Percentiles rank a stretch among this genome's conserved stretches.
phyloP scores from a whole-genome alignment of 2,113 vertebrate genomes.

The Theropithecus gelada region DNA sequence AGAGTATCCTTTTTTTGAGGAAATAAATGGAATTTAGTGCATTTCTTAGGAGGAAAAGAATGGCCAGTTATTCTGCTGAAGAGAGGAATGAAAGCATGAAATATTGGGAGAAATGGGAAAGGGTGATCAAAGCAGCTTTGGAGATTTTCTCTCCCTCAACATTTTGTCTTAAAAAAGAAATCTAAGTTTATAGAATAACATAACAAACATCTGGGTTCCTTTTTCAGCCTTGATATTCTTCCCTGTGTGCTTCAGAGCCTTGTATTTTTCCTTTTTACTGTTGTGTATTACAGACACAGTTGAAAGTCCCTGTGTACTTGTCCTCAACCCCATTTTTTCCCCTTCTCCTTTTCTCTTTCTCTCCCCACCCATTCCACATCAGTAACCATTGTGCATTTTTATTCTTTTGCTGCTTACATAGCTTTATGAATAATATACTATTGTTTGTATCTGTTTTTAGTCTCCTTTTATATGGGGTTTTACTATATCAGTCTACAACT shows the following conservation, averaged over 20 bases:
- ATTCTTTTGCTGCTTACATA: not conserved
- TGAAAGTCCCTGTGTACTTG: not conserved
- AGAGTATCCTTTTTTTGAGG: not conserved
- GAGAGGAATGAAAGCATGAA: not conserved
- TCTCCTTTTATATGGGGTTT: not conserved
- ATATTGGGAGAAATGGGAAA: not conserved
- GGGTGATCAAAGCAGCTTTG: not conserved
- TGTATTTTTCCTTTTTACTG: not conserved
- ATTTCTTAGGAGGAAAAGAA: conserved; percentile 34
- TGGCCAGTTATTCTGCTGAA: not conserved
- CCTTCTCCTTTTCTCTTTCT: not conserved
- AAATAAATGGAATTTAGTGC: not conserved
- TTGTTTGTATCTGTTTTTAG: conserved; percentile 14
- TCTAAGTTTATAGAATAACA: not conserved
- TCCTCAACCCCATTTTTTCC: not conserved
- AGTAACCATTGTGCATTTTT: not conserved
- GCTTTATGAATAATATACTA: not conserved
- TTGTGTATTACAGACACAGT: not conserved
- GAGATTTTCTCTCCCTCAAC: not conserved
- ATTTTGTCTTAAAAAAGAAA: not conserved
- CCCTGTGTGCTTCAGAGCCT: not conserved
- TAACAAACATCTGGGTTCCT: not conserved
- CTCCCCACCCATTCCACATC: not conserved
- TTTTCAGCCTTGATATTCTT: not conserved
- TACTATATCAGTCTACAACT: not conserved